Conservation (phyloP, 2,888 invertebrate species). For the Agrilus mali region DNA sequence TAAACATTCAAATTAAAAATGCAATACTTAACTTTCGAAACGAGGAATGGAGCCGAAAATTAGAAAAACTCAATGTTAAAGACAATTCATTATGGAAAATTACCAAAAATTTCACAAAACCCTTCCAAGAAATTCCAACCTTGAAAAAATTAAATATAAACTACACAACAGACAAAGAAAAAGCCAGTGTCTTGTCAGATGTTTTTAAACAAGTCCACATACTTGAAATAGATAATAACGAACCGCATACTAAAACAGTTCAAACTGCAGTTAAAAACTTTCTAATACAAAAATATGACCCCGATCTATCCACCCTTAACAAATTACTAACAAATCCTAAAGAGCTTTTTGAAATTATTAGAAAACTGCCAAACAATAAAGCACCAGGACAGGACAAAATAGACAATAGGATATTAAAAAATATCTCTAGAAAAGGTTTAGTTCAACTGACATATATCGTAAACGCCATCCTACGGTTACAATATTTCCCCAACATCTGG, state of each 20-base stretch:
- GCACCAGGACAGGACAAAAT: background rate
- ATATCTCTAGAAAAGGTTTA: background rate
- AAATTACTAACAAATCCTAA: too few species aligned
- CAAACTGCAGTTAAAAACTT: too few species aligned
- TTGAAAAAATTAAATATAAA: too few species aligned
- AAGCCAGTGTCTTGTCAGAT: background rate
- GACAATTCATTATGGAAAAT: slow-evolving; percentile 1
- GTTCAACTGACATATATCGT: background rate
- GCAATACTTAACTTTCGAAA: background rate
- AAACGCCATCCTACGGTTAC: background rate
- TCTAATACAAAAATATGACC: too few species aligned
- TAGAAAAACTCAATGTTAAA: background rate
- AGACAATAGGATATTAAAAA: background rate
- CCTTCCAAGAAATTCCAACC: too few species aligned
- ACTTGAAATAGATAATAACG: background rate
- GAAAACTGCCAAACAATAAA: too few species aligned
- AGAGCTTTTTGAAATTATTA: too few species aligned
- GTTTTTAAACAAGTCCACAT: background rate
- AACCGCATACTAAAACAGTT: background rate
- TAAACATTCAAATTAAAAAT: background rate
- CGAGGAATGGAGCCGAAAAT: background rate
- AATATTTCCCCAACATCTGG: background rate
- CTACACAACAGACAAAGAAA: too few species aligned
- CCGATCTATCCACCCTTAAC: too few species aligned
- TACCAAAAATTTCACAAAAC: background rate